Percentiles rank a stretch among this genome's conserved stretches.
phyloP scores from a whole-genome alignment of 2,113 vertebrate species.

The Pollimyrus isidori region DNA sequence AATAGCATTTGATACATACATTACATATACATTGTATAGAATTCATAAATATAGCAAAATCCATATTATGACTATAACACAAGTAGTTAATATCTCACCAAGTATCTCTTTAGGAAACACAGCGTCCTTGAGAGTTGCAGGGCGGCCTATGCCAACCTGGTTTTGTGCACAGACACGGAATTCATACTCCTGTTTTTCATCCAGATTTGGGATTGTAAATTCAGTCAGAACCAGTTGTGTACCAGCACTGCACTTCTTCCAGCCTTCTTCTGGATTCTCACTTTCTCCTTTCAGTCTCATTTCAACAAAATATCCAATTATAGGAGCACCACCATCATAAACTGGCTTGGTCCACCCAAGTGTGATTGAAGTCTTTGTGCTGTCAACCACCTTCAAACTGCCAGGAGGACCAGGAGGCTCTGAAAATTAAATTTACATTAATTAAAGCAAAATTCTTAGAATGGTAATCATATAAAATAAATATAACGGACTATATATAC shows the following conservation, averaged over 20 bases:
- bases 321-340: conserved; percentile 90
- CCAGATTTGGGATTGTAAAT: conserved; percentile 80
- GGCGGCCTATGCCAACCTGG: conserved; percentile 90
- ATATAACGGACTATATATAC: conserved; percentile 20
- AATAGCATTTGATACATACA: background rate
- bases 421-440: conserved; percentile 43
- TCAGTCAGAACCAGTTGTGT: conserved; percentile 84
- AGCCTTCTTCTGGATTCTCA: conserved; percentile 79
- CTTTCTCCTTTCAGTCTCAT: conserved; percentile 75
- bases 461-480: background rate
- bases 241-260: conserved; percentile 84
- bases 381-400: conserved; percentile 82
- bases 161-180: conserved; percentile 94
- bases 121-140: conserved; percentile 87
- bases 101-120: conserved; percentile 88
- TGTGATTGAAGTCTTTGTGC: conserved; percentile 83
- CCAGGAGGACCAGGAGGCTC: conserved; percentile 93
- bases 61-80: background rate
- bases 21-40: background rate
- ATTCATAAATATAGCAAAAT: background rate
- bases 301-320: conserved; percentile 88
- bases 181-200: conserved; percentile 86
- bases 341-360: conserved; percentile 88
- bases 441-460: background rate
- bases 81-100: conserved; percentile 57